A percentile compares a stretch with the other conserved stretches of the same genome.
Evolutionary conservation across 1,140 invertebrate species (phyloP).

Genomic region (Wiebesia pumilae): DNA sequence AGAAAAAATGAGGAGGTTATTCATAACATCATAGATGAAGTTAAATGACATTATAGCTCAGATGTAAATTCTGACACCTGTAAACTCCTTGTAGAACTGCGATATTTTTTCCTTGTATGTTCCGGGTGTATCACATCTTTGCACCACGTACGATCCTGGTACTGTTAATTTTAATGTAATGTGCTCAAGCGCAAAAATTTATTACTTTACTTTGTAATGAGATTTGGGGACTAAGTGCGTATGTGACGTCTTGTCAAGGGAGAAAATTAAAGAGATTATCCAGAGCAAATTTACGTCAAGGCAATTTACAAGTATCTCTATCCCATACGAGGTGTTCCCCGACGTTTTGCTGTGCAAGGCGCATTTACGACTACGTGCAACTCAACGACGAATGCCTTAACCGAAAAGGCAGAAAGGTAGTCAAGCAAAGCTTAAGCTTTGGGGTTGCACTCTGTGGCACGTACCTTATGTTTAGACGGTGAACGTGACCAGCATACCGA

Average conservation of each 20-base stretch:
- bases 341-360: background rate
- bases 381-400: background rate
- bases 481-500: slow-evolving; percentile 16
- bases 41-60: background rate
- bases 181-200: background rate
- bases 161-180: background rate
- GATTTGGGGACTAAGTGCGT: background rate
- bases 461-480: slow-evolving; percentile 31
- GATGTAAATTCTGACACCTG: slow-evolving; percentile 2
- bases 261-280: slow-evolving; percentile 21
- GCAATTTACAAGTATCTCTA: slow-evolving; percentile 5
- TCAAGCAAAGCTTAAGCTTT: slow-evolving; percentile 8
- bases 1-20: background rate
- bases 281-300: background rate
- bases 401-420: slow-evolving; percentile 19
- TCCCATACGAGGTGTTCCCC: background rate
- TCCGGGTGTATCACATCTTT: background rate
- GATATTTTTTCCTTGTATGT: background rate
- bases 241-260: background rate
- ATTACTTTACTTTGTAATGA: slow-evolving; percentile 12
- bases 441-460: slow-evolving; percentile 9
- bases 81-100: background rate
- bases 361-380: slow-evolving; percentile 4
- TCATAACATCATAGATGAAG: background rate
- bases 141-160: background rate